These are phyloP conservation scores for Bergia sp. DNA, from an alignment of 92 coral and sea anemone genomes.

Conservation along the genomic window DNA sequence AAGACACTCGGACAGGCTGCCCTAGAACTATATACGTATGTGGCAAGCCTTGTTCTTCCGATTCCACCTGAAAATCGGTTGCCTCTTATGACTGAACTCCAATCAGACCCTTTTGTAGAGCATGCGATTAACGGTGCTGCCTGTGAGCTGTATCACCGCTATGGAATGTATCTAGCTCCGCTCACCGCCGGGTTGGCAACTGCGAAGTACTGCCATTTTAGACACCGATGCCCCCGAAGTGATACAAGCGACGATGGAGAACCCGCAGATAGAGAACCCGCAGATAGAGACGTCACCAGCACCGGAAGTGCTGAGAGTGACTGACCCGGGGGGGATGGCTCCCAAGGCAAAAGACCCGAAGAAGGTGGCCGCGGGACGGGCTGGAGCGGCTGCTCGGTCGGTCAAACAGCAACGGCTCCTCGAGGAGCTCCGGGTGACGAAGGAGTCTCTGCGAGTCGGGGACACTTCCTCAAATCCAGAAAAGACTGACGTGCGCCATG, in stretches of 20 bases:
- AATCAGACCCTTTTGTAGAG: too few relatives aligned
- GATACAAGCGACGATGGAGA: background rate
- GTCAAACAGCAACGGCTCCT: background rate
- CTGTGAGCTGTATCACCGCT: background rate
- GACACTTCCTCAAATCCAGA: background rate
- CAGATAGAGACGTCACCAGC: slow-evolving; percentile 14
- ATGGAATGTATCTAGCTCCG: background rate
- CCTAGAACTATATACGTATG: too few relatives aligned
- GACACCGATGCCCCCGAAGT: background rate
- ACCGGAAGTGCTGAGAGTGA: slow-evolving; percentile 5
- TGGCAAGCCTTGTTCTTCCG: too few relatives aligned
- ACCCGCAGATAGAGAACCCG: background rate
- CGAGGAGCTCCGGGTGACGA: slow-evolving; percentile 4
- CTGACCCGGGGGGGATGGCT: slow-evolving; percentile 13
- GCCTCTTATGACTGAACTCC: too few relatives aligned
- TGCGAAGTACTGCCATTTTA: background rate
- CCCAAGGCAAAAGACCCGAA: background rate
- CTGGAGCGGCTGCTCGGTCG: background rate
- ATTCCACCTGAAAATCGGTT: too few relatives aligned
- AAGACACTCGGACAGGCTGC: too few relatives aligned
- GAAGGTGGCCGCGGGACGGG: background rate
- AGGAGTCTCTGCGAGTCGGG: background rate
- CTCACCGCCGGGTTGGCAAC: background rate
- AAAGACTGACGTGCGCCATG: background rate
- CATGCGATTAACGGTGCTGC: too few relatives aligned